A percentile compares a stretch with the other conserved stretches of the same genome.
phyloP scores from a whole-genome alignment of 1,140 invertebrate species.

The Bombus confusus region DNA sequence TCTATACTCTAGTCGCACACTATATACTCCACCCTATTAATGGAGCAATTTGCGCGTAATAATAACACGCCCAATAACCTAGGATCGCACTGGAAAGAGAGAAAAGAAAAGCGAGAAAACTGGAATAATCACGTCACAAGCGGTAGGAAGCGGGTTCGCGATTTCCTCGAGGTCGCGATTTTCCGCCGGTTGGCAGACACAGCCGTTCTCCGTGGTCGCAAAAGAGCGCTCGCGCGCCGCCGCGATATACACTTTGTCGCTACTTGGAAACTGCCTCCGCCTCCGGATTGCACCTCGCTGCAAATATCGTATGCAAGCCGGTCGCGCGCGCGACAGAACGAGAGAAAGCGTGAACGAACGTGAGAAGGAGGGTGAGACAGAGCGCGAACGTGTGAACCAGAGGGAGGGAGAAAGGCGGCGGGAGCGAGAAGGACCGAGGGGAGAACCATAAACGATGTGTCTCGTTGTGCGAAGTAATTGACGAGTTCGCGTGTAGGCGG shows the following conservation, averaged over 20 bases:
- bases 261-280: slow-evolving; percentile 65
- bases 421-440: slow-evolving; percentile 34
- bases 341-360: not conserved
- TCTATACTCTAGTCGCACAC: not conserved
- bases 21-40: not conserved
- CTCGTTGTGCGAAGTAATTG: slow-evolving; percentile 80
- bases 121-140: too few relatives aligned
- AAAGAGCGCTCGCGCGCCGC: slow-evolving; percentile 28
- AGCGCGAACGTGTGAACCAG: slow-evolving; percentile 18
- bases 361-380: slow-evolving; percentile 1
- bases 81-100: not conserved
- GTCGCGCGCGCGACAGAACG: not conserved
- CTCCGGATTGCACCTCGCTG: slow-evolving; percentile 58
- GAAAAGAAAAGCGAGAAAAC: not conserved
- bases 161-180: slow-evolving; percentile 5
- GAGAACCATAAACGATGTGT: slow-evolving; percentile 71
- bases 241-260: slow-evolving; percentile 58
- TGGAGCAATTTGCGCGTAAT: not conserved
- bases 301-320: slow-evolving; percentile 47
- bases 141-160: not conserved
- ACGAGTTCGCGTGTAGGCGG: slow-evolving; percentile 78
- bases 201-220: slow-evolving; percentile 4
- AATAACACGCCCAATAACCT: not conserved
- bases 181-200: not conserved
- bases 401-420: not conserved